Percentiles rank a stretch among this genome's conserved stretches.
Evolutionary conservation across 2,888 invertebrate genomes (phyloP).

Genomic region (Aphidoletes aphidimyza): DNA sequence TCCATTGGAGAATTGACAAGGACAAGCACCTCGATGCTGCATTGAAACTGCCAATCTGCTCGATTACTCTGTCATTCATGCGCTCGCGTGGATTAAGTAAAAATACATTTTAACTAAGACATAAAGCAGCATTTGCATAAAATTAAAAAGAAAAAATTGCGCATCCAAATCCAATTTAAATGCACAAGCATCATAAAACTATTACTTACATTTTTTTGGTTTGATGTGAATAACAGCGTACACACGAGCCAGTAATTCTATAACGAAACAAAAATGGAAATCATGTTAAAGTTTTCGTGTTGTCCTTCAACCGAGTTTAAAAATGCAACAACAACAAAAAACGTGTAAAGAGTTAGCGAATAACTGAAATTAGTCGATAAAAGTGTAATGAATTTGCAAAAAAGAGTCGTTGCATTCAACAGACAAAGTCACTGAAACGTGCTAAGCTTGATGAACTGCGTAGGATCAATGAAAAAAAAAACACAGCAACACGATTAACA

Average conservation of each 20-base stretch:
- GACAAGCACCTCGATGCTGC: background rate
- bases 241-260: background rate
- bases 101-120: slow-evolving; percentile 15
- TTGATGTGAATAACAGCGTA: background rate
- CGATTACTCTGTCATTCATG: background rate
- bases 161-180: background rate
- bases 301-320: background rate
- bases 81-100: background rate
- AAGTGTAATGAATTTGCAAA: background rate
- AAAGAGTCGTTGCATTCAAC: slow-evolving; percentile 18
- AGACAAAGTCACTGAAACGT: slow-evolving; percentile 6
- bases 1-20: background rate
- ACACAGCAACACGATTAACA: background rate
- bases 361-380: background rate
- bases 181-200: background rate
- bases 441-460: slow-evolving; percentile 17
- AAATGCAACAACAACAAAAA: background rate
- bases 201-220: slow-evolving; percentile 35
- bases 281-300: background rate
- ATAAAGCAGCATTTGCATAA: slow-evolving; percentile 20
- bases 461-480: background rate
- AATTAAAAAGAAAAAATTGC: slow-evolving; percentile 10
- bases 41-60: background rate
- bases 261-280: background rate
- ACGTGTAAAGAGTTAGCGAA: too few relatives aligned